Evolutionary conservation across 1,140 invertebrate species (phyloP), one percentile per base, ranked within the genome.

Genomic region (Uloborus diversus): DNA sequence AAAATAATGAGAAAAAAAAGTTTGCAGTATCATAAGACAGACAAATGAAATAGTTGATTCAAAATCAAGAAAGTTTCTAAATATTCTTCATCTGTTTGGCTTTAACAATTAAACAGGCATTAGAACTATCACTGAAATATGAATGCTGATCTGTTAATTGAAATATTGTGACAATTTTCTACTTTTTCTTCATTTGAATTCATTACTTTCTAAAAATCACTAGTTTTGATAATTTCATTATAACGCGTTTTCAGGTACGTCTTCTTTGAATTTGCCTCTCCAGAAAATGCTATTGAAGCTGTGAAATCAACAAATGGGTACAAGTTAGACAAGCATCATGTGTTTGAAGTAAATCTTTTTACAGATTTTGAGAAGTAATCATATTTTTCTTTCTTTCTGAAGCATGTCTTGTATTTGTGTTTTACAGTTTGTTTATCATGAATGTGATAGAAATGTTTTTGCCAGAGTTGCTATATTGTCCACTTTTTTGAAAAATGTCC

Each of bases 271-370:
- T 99, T 95, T 85, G 91, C 90, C 66, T 93, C 92, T 84, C 91
- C 94, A 11, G 86, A 89, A 25, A 91, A 93, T 86, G 96, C 97
- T 17, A 88, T 92, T 64, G 93, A 96, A 85, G 97, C 96, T 11
- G 93, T 96, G 0, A 93, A 93, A 84, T 88, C 91, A 32, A 91
- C 92, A 25, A 96, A 99, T 88, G 96, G 96, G 83, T 94, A 96
- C 87, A 96, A 96, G 86, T 90, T 99, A 83, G 98, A 99, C 87
- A 99, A 99, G 85, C 90, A 92, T 62, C 97, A 99, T 84, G 97
- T 94, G 13, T 97, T 99, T 87, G 90, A 93, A 85, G 94, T 99
- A 1, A 99, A 99, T 88, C 88, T 97, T 9, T 97, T 99, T 84
- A 96, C 94, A 3, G 97, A 99, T 86, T 98, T 99, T 88, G 93